Evolutionary conservation across 2,888 invertebrate genomes (phyloP).

Genomic region (Onthophagus sagittarius): DNA sequence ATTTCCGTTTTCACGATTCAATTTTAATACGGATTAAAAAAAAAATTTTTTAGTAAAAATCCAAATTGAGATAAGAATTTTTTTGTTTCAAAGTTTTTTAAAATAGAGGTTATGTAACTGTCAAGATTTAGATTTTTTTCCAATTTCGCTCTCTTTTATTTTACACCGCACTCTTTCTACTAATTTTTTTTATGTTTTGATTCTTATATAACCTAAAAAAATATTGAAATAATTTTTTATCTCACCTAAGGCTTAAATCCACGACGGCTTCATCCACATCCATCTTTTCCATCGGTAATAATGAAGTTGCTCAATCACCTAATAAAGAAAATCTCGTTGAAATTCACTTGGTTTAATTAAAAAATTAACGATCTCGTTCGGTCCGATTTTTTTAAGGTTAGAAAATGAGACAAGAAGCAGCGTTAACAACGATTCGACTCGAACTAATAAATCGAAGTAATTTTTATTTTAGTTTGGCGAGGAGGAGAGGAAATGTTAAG

Average conservation of each 20-base stretch:
- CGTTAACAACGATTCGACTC: slow-evolving; percentile 13
- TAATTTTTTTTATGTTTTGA: not conserved
- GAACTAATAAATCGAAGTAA: slow-evolving; percentile 15
- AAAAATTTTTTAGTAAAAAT: too few relatives aligned
- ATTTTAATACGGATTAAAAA: too few relatives aligned
- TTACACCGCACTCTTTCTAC: not conserved
- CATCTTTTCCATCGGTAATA: slow-evolving; percentile 62
- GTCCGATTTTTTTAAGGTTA: slow-evolving; percentile 2
- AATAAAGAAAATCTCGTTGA: not conserved
- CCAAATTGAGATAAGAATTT: too few relatives aligned
- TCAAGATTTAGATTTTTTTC: not conserved
- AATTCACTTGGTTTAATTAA: slow-evolving; percentile 29
- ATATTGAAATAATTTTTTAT: slow-evolving; percentile 16
- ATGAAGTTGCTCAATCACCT: not conserved
- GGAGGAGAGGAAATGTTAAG: slow-evolving; percentile 1
- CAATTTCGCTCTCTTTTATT: too few relatives aligned
- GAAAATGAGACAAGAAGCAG: too few relatives aligned
- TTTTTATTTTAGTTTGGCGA: slow-evolving; percentile 11
- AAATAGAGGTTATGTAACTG: not conserved
- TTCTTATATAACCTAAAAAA: not conserved
- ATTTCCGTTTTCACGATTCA: not conserved
- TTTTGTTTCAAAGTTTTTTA: too few relatives aligned
- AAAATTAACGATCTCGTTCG: slow-evolving; percentile 3
- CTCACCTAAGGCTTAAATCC: slow-evolving; percentile 81
- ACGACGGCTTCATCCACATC: slow-evolving; percentile 86